Evolutionary conservation across 2,888 invertebrate species (phyloP).

Genomic region (Xestia sexstrigata): DNA sequence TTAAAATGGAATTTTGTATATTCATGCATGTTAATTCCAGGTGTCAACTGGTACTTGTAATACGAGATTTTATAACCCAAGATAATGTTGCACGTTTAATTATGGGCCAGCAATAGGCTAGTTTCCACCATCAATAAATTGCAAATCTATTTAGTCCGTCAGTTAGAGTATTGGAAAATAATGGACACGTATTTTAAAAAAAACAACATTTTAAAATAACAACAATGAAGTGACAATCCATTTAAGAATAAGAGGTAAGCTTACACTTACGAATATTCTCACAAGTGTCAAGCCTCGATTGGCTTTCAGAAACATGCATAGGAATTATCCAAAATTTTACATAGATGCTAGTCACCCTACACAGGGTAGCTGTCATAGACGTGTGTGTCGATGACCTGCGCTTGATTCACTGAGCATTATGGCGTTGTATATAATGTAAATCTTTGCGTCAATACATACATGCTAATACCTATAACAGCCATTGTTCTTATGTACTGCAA

Average conservation of each 20-base stretch:
- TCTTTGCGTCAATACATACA: constrained; percentile 58
- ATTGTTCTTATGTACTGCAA: constrained; percentile 57
- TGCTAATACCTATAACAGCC: constrained; percentile 62
- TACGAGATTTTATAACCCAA: neutral
- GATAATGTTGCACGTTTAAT: neutral
- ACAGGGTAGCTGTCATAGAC: constrained; percentile 63
- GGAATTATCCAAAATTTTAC: constrained; percentile 10
- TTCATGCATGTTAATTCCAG: neutral
- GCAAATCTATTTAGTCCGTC: too few relatives aligned
- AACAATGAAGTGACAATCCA: neutral
- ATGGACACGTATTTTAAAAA: too few relatives aligned
- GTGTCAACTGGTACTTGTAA: neutral
- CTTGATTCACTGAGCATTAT: constrained; percentile 66
- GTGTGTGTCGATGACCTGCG: constrained; percentile 68
- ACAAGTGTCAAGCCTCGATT: neutral
- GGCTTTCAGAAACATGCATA: neutral
- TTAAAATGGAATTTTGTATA: neutral
- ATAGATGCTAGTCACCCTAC: constrained; percentile 33
- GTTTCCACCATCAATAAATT: too few relatives aligned
- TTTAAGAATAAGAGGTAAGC: neutral
- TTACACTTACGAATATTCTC: neutral
- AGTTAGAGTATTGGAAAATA: too few relatives aligned
- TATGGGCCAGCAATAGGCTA: neutral
- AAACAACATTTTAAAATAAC: too few relatives aligned
- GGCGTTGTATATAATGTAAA: constrained; percentile 61